These are phyloP conservation scores for Telmatherina bonti DNA, from an alignment of 2,797 vertebrate genomes.

Conservation along the genomic window DNA sequence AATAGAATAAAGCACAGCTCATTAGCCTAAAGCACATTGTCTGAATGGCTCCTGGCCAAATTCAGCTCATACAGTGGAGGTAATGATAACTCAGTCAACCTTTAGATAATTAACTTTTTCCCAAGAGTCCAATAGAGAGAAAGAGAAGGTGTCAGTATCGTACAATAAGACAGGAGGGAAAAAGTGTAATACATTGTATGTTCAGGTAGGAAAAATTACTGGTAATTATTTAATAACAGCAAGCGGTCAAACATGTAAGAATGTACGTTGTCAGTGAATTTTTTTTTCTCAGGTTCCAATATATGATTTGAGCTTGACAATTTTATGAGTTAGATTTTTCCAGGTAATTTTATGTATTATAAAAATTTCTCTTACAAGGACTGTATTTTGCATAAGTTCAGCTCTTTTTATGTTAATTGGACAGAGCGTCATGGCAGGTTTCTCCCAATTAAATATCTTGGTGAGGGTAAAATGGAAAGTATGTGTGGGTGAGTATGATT, in stretches of 20 bases:
- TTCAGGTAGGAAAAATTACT: constrained; percentile 18
- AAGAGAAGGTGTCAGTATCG: constrained; percentile 35
- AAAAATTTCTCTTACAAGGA: too few species aligned
- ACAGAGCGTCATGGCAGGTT: constrained; percentile 4
- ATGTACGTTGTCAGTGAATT: constrained; percentile 3
- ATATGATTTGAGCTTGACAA: constrained; percentile 16
- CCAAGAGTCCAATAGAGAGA: constrained; percentile 40
- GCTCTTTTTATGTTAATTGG: constrained; percentile 13
- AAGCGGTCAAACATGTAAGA: constrained; percentile 1
- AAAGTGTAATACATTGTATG: constrained; percentile 18
- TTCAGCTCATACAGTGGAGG: constrained; percentile 48
- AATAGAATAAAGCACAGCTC: constrained; percentile 53
- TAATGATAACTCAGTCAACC: constrained; percentile 69
- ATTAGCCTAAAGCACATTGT: constrained; percentile 61
- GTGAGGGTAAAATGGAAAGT: constrained; percentile 36
- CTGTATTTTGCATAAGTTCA: not conserved
- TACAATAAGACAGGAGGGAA: constrained; percentile 3
- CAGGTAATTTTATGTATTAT: too few species aligned
- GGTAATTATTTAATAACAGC: constrained; percentile 28
- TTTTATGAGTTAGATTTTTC: not conserved
- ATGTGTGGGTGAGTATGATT: constrained; percentile 9
- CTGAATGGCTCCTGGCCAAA: constrained; percentile 47
- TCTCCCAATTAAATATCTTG: constrained; percentile 39
- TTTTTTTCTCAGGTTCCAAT: constrained; percentile 7
- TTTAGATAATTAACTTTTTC: constrained; percentile 62